phyloP scores from a whole-genome alignment of 2,797 vertebrate species.

The Oreochromis grahami region DNA sequence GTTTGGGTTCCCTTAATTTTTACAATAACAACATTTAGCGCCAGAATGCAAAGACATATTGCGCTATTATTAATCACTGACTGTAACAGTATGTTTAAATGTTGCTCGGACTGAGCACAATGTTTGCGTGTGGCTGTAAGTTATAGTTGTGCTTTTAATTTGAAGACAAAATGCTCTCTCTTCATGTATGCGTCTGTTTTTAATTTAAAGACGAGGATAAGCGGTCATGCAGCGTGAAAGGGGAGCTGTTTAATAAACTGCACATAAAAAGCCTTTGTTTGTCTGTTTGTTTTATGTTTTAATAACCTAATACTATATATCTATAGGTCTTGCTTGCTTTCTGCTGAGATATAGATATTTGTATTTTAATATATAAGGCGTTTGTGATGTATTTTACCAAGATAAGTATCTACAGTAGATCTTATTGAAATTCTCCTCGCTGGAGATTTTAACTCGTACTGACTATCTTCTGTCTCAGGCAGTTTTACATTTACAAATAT shows the following conservation, averaged over 20 bases:
- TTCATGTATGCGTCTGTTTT: neutral
- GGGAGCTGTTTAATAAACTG: neutral
- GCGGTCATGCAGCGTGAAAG: neutral
- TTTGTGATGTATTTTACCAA: neutral
- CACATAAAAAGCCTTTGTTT: neutral
- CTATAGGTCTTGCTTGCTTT: neutral
- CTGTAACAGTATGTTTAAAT: neutral
- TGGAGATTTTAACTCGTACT: neutral
- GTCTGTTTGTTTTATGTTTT: neutral
- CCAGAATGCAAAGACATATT: rapidly evolving
- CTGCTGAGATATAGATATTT: neutral
- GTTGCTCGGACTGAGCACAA: neutral
- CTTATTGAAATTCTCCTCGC: neutral
- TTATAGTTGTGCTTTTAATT: conserved; percentile 24
- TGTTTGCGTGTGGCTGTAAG: neutral
- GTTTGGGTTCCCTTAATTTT: rapidly evolving
- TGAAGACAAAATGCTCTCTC: neutral
- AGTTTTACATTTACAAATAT: neutral
- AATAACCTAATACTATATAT: neutral
- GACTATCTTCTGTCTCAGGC: neutral
- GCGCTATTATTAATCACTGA: rapidly evolving
- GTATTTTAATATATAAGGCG: neutral
- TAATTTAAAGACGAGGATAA: neutral
- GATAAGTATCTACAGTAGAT: neutral
- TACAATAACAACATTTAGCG: neutral